phyloP scores from a whole-genome alignment of 2,888 invertebrate genomes.

The Mycalesis mineus region DNA sequence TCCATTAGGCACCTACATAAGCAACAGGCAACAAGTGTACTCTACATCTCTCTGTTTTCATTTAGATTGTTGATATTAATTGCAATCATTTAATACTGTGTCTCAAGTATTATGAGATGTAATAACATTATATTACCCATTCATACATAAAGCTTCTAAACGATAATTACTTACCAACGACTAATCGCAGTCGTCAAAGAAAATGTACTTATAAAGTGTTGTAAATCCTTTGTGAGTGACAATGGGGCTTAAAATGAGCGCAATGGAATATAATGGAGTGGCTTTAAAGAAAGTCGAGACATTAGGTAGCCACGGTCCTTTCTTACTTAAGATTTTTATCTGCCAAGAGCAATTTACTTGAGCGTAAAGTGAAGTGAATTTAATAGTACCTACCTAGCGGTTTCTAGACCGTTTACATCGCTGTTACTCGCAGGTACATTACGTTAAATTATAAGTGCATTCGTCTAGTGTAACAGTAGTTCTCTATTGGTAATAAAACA shows the following conservation, averaged over 20 bases:
- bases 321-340: constrained; percentile 27
- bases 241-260: constrained; percentile 25
- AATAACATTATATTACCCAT: constrained; percentile 18
- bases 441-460: neutral
- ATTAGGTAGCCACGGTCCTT: constrained; percentile 23
- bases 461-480: neutral
- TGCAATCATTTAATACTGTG: too few relatives aligned
- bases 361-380: constrained; percentile 20
- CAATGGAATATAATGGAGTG: constrained; percentile 29
- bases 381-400: neutral
- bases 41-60: too few relatives aligned
- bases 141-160: constrained; percentile 11
- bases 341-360: constrained; percentile 24
- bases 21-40: too few relatives aligned
- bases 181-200: constrained; percentile 27
- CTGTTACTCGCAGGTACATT: neutral
- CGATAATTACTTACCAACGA: constrained; percentile 22
- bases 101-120: constrained; percentile 1
- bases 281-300: constrained; percentile 24
- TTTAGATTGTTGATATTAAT: too few relatives aligned
- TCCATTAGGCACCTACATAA: too few relatives aligned
- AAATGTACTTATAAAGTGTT: constrained; percentile 25
- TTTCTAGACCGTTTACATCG: neutral
- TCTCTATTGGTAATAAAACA: neutral
- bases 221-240: constrained; percentile 29